Evolutionary conservation across 2,113 vertebrate species (phyloP), one percentile per base, ranked within the genome.

Genomic region (Poeciliopsis retropinna): DNA sequence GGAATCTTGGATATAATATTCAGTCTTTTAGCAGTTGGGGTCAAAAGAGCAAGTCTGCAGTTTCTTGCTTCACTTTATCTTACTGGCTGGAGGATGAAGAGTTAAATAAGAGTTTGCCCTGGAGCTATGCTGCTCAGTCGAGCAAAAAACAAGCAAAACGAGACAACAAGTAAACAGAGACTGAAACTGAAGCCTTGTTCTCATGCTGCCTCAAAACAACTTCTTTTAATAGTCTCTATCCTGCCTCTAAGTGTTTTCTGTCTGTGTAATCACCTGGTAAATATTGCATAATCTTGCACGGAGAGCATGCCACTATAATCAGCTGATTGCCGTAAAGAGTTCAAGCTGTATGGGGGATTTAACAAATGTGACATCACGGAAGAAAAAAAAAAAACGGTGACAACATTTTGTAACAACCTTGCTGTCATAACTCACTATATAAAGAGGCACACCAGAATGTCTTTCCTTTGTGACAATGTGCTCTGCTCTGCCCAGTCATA

Each of bases 1-100:
- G 73, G 68, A 77, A 80, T 86, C 76, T 69, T 85, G 71, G 77
- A 84, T 80, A 57, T 64, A 77, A 69, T 41, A 75, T 65, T 15
- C 31, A 31, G 44, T 44, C 66, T 44, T 54, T 73, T 74, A 71
- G 79, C 72, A 27, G 32, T 28, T 25, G 61, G 51, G 69, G 63
- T 76, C 37, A 77, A 64, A 57, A 39, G 70, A 80, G 63, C 66
- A 81, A 60, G 62, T 27, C 64, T 64, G 27, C 4, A 10, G 31
- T 51, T 69, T 72, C 51, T 72, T 70, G 32, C 65, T 19, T 57
- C 12, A 44, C 68, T 73, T 73, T 47, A n/a, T 74, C 44, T 73
- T 60, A 64, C 65, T 65, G 44, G 32, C 67, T 28, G 64, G 41
- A 67, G 32, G 77, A 71, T 30, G 47, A 67, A 54, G 73, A 78